Base-by-base conservation (phyloP, 1,140 invertebrate species). In the Tetragnatha versicolor region DNA sequence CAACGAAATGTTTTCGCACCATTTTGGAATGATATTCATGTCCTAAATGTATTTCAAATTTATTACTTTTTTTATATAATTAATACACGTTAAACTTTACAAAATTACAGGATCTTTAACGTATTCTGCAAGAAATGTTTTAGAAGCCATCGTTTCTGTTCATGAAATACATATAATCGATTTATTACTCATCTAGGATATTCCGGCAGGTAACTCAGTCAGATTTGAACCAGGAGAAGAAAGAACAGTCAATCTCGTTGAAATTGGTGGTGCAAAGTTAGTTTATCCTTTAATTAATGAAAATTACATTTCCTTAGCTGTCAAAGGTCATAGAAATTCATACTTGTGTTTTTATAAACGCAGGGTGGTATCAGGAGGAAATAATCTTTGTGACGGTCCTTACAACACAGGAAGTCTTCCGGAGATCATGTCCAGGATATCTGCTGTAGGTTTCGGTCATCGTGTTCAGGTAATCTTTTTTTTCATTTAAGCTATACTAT, bases 161-260 rank as follows among this genome's bases (percentile, higher is more conserved):
- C n/a, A n/a, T n/a, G n/a, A 42, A 20, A 10, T 53, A 20, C 37
- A 17, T 42, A 35, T 65, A 10, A 37, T 33, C 27, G 9, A 37
- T 65, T 31, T 27, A 22, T 69, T 72, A 35, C 27, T 45, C 39
- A 31, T 65, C 20, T 80, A 86, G 85, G 85, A 87, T 80, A 85
- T 87, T 42, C 82, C 84, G 25, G 82, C 86, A 6, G 86, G 86
- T 3, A 86, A 84, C 53, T 83, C 85, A 9, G 78, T 87, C 7
- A 49, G 85, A 33, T 86, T 87, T 81, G 85, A 87, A 70, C 86
- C 86, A 2, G 85, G 86, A 7, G 85, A 84, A 55, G 82, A 79
- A 2, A 85, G 84, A 69, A 78, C 63, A 22, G 84, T 87, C 2
- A 79, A 81, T 7, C 79, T 87, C 22, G 83, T 86, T 2, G 82